Evolutionary conservation across 92 coral and sea anemone species (phyloP), one percentile per base, ranked within the genome.

Genomic region (Phenganax stokvisi): DNA sequence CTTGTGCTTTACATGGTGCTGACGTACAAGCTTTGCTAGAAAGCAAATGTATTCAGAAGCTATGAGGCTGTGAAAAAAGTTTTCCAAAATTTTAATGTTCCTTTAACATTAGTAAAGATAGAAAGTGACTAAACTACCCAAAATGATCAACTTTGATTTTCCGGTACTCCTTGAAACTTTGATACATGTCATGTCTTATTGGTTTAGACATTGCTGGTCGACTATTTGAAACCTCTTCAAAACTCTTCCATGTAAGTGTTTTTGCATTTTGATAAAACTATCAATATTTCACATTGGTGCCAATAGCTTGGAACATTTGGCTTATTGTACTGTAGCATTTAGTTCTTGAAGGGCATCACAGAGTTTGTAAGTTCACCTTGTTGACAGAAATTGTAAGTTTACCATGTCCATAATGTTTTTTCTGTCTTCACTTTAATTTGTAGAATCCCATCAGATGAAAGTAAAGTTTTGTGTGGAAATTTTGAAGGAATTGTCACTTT

Each of bases 401-500:
- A 13, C 54, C 9, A 31, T 54, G n/a, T 17, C 31, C 25, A 17
- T 0, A 12, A 3, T 64, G 71, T 81, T 10, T 82, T 55, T 59
- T 54, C 9, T 83, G 12, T 66, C 12, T 74, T 25, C 72, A 16
- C 28, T 56, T 84, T 51, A 47, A 8, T 86, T 77, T 59, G 13
- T 83, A 94, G 98, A 74, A 89, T 94, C 62, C 90, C 98, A 70
- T 74, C 88, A 17, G 89, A 91, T 56, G 98, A 94, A 74, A 83
- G 90, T 60, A 94, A 90, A 71, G 92, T 90, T 57, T 88, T 94
- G 54, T 93, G 97, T 90, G 98, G 98, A 71, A 94, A 94, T 85
- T 90, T 94, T 89, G 97, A 94, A 69, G 96, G 92, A 79, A 87
- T 94, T 28, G 97, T 94, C 47, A 86, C 81, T 71, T 94, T 94